Evolutionary conservation across 1,140 invertebrate genomes (phyloP).

Genomic region (Heterodera schachtii): DNA sequence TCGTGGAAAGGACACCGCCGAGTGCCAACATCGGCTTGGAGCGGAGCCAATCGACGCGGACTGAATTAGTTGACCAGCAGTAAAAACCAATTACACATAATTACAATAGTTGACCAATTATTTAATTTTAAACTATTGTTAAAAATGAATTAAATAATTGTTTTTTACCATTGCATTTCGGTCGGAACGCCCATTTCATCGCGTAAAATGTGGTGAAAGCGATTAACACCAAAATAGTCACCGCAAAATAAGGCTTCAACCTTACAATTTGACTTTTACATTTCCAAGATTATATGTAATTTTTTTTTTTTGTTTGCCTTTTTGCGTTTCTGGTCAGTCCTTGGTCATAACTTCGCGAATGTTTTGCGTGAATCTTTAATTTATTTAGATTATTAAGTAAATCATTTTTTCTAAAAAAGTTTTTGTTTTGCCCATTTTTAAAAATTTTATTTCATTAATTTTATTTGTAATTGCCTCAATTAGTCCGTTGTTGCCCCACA

Average conservation of each 20-base stretch:
- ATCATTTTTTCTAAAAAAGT: too few relatives aligned
- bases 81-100: too few relatives aligned
- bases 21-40: conserved; percentile 61
- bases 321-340: conserved; percentile 63
- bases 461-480: conserved; percentile 53
- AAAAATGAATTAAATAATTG: too few relatives aligned
- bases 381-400: too few relatives aligned
- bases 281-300: too few relatives aligned
- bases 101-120: too few relatives aligned
- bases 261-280: not conserved
- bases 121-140: too few relatives aligned
- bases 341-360: conserved; percentile 61
- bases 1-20: conserved; percentile 80
- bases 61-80: conserved; percentile 2
- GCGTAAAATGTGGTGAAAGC: conserved; percentile 63
- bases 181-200: conserved; percentile 60
- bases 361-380: conserved; percentile 59
- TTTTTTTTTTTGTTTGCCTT: conserved; percentile 15
- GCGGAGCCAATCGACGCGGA: conserved; percentile 61
- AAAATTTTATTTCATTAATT: conserved; percentile 4
- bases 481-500: conserved; percentile 54
- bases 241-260: conserved; percentile 64
- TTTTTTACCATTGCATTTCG: conserved; percentile 14
- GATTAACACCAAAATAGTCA: conserved; percentile 61
- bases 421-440: too few relatives aligned